A percentile compares a stretch with the other conserved stretches of the same genome.
Conservation (phyloP, 2,888 invertebrate species). For the Dolomedes plantarius region DNA sequence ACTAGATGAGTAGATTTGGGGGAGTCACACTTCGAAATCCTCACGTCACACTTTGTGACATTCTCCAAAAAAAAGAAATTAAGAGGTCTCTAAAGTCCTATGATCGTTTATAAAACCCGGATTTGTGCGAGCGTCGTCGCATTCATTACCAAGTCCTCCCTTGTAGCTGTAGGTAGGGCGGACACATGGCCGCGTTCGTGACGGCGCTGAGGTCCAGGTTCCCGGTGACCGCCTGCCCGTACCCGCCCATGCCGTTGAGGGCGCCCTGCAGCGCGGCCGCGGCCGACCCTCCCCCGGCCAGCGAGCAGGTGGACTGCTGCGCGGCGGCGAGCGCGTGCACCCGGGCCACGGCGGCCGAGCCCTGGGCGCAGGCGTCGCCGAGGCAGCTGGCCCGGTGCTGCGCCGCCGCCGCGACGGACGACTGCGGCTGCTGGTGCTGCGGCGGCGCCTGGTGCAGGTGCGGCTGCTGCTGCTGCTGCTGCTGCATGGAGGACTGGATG, state of each 20-base stretch:
- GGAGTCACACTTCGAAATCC: too few relatives aligned
- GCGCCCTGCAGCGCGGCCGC: slow-evolving; percentile 55
- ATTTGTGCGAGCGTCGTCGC: too few relatives aligned
- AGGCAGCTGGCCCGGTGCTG: slow-evolving; percentile 59
- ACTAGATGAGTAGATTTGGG: not conserved
- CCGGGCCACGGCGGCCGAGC: slow-evolving; percentile 48
- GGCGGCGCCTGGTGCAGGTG: slow-evolving; percentile 47
- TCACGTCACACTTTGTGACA: too few relatives aligned
- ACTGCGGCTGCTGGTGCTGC: slow-evolving; percentile 51
- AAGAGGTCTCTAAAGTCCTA: too few relatives aligned
- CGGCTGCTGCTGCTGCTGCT: slow-evolving; percentile 36
- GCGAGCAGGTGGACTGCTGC: slow-evolving; percentile 53
- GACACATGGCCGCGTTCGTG: slow-evolving; percentile 64
- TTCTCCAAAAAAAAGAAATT: too few relatives aligned
- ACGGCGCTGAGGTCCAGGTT: slow-evolving; percentile 64
- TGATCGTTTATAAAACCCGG: not conserved
- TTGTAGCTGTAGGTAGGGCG: slow-evolving; percentile 66
- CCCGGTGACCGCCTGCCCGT: slow-evolving; percentile 63
- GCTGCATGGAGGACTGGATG: slow-evolving; percentile 12
- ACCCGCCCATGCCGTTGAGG: slow-evolving; percentile 67
- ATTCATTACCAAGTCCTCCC: slow-evolving; percentile 67
- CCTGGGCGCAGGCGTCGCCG: slow-evolving; percentile 64
- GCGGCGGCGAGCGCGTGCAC: slow-evolving; percentile 43
- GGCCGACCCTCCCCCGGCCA: slow-evolving; percentile 42
- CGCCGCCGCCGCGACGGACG: slow-evolving; percentile 19